A percentile compares a stretch with the other conserved stretches of the same genome.
Conservation (phyloP, 2,888 invertebrate genomes). For the Mythimna vitellina region DNA sequence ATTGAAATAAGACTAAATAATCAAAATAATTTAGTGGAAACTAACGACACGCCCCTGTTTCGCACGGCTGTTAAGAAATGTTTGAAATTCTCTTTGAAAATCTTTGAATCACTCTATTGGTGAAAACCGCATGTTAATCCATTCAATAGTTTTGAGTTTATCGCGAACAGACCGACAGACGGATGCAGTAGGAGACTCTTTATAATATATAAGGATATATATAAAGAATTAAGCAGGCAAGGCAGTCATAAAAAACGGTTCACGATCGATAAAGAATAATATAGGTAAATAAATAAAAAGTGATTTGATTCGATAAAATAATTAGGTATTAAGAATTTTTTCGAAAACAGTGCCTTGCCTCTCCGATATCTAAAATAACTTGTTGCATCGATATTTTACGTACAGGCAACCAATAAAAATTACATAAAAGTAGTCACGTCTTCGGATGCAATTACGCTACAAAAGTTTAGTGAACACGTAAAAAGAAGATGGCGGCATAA, state of each 20-base stretch:
- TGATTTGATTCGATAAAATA: no score
- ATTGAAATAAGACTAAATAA: background rate
- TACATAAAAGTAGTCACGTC: slow-evolving; percentile 52
- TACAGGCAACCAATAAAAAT: slow-evolving; percentile 20
- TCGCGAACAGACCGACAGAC: no score
- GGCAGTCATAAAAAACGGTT: background rate
- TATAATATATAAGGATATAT: no score
- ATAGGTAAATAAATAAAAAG: no score
- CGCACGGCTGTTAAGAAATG: no score
- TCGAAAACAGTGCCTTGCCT: background rate
- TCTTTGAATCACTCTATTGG: no score
- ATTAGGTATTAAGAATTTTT: background rate
- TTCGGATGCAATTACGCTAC: slow-evolving; percentile 56
- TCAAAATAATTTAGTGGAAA: slow-evolving; percentile 3
- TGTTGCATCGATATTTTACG: slow-evolving; percentile 27
- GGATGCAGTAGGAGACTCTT: no score
- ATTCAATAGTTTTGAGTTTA: no score
- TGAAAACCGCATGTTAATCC: no score
- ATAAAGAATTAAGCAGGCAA: background rate
- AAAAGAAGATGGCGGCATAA: slow-evolving; percentile 54
- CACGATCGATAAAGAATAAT: background rate
- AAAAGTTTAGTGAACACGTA: slow-evolving; percentile 45
- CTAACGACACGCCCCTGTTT: no score
- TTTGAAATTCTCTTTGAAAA: no score
- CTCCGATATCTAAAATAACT: slow-evolving; percentile 25